Evolutionary conservation across 2,113 vertebrate genomes (phyloP), one percentile per base, ranked within the genome.

Genomic region (Uropsilus gracilis): DNA sequence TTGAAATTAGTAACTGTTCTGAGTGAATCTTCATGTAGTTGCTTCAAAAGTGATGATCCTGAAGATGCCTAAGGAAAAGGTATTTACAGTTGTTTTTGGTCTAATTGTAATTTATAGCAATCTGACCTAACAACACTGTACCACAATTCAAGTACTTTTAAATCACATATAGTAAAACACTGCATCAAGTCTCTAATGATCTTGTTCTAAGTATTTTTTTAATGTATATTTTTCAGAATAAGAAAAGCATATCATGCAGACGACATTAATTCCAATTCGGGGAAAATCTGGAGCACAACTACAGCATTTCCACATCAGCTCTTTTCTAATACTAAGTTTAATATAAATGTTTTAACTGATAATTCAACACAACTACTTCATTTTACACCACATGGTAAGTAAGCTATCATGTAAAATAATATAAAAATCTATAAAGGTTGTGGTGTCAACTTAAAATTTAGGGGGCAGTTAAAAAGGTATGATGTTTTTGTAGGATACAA

Each of bases 241-340:
- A 98, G 96, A 95, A 96, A 57, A 13, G 17, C 37, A 0, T 98
- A 97, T 71, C 76, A 75, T 71, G 97, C 98, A 50, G 78, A 55
- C 64, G 97, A 98, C 64, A 83, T 89, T 30, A 83, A 97, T 75
- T 97, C 97, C 34, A 98, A 98, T 32, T 94, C 96, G 0, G 98
- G 98, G 30, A 98, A 82, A 89, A 97, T 98, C 75, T 98, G 98
- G 98, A 98, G 97, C 66, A 26, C 95, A 0, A 0, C 77, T 26
- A 97, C 97, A 48, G 87, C 50, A 13, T 98, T 98, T 91, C 98
- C 98, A n/a, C 53, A 94, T 22, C 83, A 77, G 11, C 86, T 98
- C 22, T 81, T 98, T 26, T 42, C 81, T 34, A 88, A 97, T 59
- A 94, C 64, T 16, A 97, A 96, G 53, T 94, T 98, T 76, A 96